These are phyloP conservation scores for Peromyscus californicus DNA, from an alignment of 2,113 vertebrate genomes.

Conservation along the genomic window DNA sequence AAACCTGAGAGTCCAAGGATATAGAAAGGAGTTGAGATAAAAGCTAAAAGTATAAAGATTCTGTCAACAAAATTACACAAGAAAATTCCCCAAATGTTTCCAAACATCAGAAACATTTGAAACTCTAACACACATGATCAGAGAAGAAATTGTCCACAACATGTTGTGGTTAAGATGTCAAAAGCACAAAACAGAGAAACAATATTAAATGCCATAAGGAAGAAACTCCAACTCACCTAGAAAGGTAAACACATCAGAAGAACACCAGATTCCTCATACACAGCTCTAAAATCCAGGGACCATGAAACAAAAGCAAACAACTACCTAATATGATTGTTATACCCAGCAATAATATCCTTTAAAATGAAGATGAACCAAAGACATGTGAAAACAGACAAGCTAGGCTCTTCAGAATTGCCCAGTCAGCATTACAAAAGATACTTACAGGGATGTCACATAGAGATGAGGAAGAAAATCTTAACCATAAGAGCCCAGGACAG, in stretches of 20 bases:
- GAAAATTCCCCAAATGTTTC: neutral
- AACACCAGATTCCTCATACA: neutral
- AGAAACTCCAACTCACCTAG: neutral
- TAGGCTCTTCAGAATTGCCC: neutral
- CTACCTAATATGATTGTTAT: neutral
- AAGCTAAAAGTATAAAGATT: neutral
- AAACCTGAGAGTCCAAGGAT: neutral
- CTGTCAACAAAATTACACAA: neutral
- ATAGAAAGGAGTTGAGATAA: neutral
- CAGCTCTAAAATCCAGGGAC: neutral
- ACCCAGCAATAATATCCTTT: neutral
- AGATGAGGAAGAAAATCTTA: neutral
- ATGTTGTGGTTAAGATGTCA: neutral
- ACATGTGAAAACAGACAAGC: neutral
- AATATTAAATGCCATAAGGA: neutral
- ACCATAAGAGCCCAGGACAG: neutral
- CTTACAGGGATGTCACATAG: neutral
- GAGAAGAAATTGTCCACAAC: neutral
- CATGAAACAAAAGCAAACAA: neutral
- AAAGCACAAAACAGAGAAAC: neutral
- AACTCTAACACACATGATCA: neutral
- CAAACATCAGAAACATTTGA: neutral
- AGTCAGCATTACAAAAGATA: neutral
- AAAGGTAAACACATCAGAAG: neutral
- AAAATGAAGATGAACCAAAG: neutral